Percentiles rank a stretch among this genome's conserved stretches.
These are phyloP conservation scores for Theonella swinhoei DNA, from an alignment of 37 sponge, comb jelly and placozoan species.

Conservation along the genomic window DNA sequence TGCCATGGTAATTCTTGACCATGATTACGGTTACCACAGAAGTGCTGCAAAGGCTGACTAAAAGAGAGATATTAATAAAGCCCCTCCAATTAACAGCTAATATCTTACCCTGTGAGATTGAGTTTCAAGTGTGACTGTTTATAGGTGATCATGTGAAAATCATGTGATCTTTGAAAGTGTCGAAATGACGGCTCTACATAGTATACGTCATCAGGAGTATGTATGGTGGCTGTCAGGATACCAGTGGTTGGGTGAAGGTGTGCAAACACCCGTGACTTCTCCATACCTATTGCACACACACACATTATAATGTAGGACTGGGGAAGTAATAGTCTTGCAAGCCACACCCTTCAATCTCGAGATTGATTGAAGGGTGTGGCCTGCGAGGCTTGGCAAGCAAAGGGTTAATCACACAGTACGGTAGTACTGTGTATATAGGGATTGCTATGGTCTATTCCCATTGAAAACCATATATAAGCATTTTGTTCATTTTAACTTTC, in stretches of 20 bases:
- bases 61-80: neutral
- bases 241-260: conserved; percentile 41
- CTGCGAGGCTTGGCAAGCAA: neutral
- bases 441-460: no score
- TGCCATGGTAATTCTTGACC: neutral
- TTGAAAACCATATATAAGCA: no score
- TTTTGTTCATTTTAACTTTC: no score
- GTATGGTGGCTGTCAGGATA: conserved; percentile 56
- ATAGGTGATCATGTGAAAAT: conserved; percentile 79
- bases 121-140: conserved; percentile 44
- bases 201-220: conserved; percentile 17
- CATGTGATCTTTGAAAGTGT: conserved; percentile 64
- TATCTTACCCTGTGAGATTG: conserved; percentile 20
- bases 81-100: neutral
- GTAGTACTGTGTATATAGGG: no score
- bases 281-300: conserved; percentile 37
- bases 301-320: no score
- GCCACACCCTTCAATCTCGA: no score
- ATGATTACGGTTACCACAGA: neutral
- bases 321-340: no score
- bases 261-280: conserved; percentile 33
- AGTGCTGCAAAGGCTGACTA: neutral
- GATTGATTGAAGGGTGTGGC: neutral
- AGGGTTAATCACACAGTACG: neutral
- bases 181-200: conserved; percentile 57